Percentiles rank a stretch among this genome's conserved stretches.
Evolutionary conservation across 2,797 vertebrate genomes (phyloP).

Genomic region (Poeciliopsis gracilis): DNA sequence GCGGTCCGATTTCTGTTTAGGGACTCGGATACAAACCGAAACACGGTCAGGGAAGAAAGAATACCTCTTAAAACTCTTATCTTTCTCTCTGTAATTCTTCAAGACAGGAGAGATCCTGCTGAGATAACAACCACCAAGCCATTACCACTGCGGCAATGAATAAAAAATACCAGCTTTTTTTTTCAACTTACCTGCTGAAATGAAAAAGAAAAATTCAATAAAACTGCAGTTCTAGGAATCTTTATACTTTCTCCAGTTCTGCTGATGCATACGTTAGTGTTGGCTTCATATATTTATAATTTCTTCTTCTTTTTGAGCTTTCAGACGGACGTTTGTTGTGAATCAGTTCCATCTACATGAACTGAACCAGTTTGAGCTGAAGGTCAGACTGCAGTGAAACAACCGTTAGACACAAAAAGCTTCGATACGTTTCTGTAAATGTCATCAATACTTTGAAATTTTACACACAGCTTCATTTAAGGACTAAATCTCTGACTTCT

Average conservation of each 20-base stretch:
- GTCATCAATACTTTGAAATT: neutral
- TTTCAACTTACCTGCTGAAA: constrained; percentile 36
- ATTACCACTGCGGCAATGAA: constrained; percentile 1
- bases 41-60: constrained; percentile 11
- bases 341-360: neutral
- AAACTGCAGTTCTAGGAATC: neutral
- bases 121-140: constrained; percentile 26
- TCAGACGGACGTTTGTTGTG: neutral
- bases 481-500: neutral
- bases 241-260: neutral
- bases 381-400: neutral
- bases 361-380: neutral
- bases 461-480: neutral
- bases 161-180: constrained; percentile 9
- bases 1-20: neutral
- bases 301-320: neutral
- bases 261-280: neutral
- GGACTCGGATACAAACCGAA: constrained; percentile 29
- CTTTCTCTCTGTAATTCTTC: constrained; percentile 12
- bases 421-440: neutral
- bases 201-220: constrained; percentile 13
- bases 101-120: constrained; percentile 30
- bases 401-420: neutral
- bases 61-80: constrained; percentile 24
- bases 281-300: neutral